These are phyloP conservation scores for Monopis laevigella DNA, from an alignment of 2,888 invertebrate species.

Conservation along the genomic window DNA sequence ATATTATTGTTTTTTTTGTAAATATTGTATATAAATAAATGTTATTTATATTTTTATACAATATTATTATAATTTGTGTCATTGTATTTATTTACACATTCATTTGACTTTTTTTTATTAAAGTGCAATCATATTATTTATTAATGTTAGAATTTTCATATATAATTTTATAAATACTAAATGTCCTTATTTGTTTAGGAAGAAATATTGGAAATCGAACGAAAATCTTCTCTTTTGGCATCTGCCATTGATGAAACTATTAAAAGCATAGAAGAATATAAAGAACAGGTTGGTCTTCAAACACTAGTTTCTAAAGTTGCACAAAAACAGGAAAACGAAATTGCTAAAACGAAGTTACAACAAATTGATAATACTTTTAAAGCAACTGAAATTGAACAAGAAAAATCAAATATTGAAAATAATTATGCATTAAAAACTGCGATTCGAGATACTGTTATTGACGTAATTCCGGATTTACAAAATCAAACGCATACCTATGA, in stretches of 20 bases:
- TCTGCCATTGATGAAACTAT: constrained; percentile 54
- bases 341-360: constrained; percentile 9
- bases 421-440: no score
- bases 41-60: no score
- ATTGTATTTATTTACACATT: no score
- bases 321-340: constrained; percentile 14
- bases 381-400: neutral
- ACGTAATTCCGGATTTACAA: no score
- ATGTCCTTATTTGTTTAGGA: constrained; percentile 40
- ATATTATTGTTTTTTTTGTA: no score
- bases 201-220: constrained; percentile 48
- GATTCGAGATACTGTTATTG: no score
- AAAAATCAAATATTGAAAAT: neutral
- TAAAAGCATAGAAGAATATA: constrained; percentile 53
- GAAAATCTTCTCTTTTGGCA: constrained; percentile 47
- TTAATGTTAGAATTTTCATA: no score
- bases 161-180: no score
- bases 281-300: constrained; percentile 46
- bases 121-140: no score
- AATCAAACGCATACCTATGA: neutral
- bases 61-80: no score
- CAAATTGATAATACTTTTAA: neutral
- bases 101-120: no score
- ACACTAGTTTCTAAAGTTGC: constrained; percentile 16
- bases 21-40: no score